Percentiles rank a stretch among this genome's conserved stretches.
phyloP scores from a whole-genome alignment of 2,797 vertebrate species.

The Cephalopachus bancanus region DNA sequence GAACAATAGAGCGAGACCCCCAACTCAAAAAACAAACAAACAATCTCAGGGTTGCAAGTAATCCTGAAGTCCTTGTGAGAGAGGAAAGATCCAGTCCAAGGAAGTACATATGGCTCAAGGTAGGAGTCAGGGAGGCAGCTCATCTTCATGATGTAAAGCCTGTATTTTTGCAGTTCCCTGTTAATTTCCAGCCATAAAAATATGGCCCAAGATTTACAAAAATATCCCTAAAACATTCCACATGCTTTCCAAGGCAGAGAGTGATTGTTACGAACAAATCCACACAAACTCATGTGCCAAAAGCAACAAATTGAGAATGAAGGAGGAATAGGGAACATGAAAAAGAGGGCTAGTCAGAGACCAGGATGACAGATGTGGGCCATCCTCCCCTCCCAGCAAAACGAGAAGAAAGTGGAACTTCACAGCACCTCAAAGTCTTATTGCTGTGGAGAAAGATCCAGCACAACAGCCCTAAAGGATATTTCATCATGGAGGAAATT shows the following conservation, averaged over 20 bases:
- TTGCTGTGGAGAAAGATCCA: neutral
- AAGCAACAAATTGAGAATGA: conserved; percentile 45
- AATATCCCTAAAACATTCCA: conserved; percentile 60
- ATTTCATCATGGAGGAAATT: neutral
- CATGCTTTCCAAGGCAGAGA: conserved; percentile 28
- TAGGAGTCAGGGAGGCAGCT: too few species aligned
- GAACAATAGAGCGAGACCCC: too few species aligned
- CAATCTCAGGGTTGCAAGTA: neutral
- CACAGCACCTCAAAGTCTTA: neutral
- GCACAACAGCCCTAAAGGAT: neutral
- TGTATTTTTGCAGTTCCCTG: neutral
- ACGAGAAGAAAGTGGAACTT: neutral
- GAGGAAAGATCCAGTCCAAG: neutral
- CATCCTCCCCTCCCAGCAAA: neutral
- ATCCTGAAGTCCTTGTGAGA: neutral
- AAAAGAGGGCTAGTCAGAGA: neutral
- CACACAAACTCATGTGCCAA: conserved; percentile 56
- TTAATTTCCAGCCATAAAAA: conserved; percentile 59
- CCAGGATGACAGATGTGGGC: neutral
- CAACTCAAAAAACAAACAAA: too few species aligned
- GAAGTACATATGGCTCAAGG: fast-evolving
- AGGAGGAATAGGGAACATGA: neutral
- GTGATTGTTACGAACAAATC: conserved; percentile 52
- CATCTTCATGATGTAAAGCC: neutral
- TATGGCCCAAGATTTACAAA: conserved; percentile 53